Evolutionary conservation across 1,140 invertebrate species (phyloP).

Genomic region (Oreohelix idahoensis): DNA sequence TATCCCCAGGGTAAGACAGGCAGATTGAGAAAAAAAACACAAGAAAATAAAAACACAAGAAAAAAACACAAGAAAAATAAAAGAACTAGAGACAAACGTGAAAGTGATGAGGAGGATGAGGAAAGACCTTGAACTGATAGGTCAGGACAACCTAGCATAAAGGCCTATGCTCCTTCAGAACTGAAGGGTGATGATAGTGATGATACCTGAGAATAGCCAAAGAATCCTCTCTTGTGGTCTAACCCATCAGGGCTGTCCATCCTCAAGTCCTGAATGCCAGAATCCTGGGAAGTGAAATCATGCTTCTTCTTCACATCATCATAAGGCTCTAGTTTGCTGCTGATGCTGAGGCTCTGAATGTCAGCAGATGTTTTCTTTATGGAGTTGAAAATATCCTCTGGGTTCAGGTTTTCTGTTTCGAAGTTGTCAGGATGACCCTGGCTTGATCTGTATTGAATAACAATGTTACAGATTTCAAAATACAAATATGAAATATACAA

Average conservation of each 20-base stretch:
- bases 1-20: no score
- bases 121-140: no score
- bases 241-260: constrained; percentile 74
- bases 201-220: constrained; percentile 19
- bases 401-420: constrained; percentile 82
- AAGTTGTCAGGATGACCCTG: constrained; percentile 68
- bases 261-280: constrained; percentile 83
- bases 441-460: constrained; percentile 39
- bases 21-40: no score
- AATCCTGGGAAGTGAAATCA: constrained; percentile 89
- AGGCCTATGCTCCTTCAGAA: no score
- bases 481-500: no score
- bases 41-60: no score
- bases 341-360: constrained; percentile 90
- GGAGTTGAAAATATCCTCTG: constrained; percentile 87
- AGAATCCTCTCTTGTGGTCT: constrained; percentile 38
- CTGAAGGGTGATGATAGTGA: no score
- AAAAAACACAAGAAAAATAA: no score
- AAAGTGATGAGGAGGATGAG: no score
- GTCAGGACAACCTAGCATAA: no score
- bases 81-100: no score
- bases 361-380: constrained; percentile 92
- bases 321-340: constrained; percentile 73
- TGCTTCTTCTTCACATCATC: constrained; percentile 76
- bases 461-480: no score